These are phyloP conservation scores for Masnerella sp. DNA, from an alignment of 2,888 invertebrate genomes.

Conservation along the genomic window DNA sequence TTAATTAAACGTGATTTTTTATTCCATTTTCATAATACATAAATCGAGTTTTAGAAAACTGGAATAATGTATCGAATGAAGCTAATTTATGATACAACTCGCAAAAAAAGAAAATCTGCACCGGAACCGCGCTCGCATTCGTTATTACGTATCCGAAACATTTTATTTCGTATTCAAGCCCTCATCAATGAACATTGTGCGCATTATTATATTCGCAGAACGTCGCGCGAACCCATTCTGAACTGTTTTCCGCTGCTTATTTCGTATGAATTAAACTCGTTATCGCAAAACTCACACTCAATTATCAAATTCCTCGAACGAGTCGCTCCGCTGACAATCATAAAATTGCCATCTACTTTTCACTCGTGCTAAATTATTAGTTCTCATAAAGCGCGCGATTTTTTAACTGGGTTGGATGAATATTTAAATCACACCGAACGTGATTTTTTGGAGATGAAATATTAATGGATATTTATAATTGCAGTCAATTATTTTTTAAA, in stretches of 20 bases:
- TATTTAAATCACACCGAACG: too few relatives aligned
- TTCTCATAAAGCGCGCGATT: background rate
- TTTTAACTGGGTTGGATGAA: conserved; percentile 8
- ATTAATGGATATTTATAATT: too few relatives aligned
- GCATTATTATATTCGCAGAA: conserved; percentile 27
- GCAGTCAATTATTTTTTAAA: too few relatives aligned
- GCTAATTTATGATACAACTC: too few relatives aligned
- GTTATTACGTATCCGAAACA: conserved; percentile 13
- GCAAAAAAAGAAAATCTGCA: too few relatives aligned
- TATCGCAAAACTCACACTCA: conserved; percentile 27
- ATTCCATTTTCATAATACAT: too few relatives aligned
- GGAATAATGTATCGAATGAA: too few relatives aligned
- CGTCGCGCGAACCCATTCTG: conserved; percentile 4
- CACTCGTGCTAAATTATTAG: conserved; percentile 8
- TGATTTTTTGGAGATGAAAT: too few relatives aligned
- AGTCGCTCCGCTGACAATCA: background rate
- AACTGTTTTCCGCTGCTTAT: conserved; percentile 27
- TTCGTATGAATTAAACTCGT: conserved; percentile 36
- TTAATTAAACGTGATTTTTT: too few relatives aligned
- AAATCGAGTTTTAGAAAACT: too few relatives aligned
- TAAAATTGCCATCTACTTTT: conserved; percentile 21
- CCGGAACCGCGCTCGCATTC: background rate
- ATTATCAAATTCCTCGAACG: conserved; percentile 24
- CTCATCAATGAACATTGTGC: conserved; percentile 20
- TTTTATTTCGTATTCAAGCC: conserved; percentile 19